Evolutionary conservation across 2,888 invertebrate species (phyloP), one percentile per base, ranked within the genome.

Genomic region (Plebejus anna): DNA sequence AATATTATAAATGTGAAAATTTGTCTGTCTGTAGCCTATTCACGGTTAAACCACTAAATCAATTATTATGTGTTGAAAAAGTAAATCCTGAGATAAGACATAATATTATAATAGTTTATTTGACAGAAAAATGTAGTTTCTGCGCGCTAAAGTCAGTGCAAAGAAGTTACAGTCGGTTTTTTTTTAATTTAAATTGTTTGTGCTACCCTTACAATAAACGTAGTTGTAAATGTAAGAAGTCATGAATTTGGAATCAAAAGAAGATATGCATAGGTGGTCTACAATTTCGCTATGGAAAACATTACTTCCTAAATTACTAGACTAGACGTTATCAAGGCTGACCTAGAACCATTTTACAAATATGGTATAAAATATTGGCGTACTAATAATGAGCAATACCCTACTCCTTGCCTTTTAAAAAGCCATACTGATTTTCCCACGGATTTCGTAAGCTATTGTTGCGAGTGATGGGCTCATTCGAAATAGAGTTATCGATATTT

Each of bases 391-490:
- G 83, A 82, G 81, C 82, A 88, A 85, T 85, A 83, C 83, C 82
- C 84, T 80, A 77, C 81, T 80, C 80, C 84, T 79, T 84, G 82
- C 84, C 85, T 89, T 89, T 90, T 90, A 89, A 91, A 90, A 91
- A 89, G 86, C 85, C 79, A 79, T 78, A 79, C 82, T 81, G 86
- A 89, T 89, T 89, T 91, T 92, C 92, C 89, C 92, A 92, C 91
- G 90, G 87, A 84, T 86, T 81, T 84, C 80, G 82, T 81, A 59
- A 83, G 82, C 81, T 85, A 85, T 89, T 89, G 87, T 87, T 84
- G 75, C 80, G 88, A 90, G 89, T 82, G 85, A 83, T 83, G 90
- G 66, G 16, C 32, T 22, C 9, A 75, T 80, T 80, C 79, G 32
- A 28, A 4, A 66, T 28, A 66, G 80, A 83, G 82, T 83, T 84